Base-by-base conservation (phyloP, 2,888 invertebrate species). In the Drosophila subquinaria region DNA sequence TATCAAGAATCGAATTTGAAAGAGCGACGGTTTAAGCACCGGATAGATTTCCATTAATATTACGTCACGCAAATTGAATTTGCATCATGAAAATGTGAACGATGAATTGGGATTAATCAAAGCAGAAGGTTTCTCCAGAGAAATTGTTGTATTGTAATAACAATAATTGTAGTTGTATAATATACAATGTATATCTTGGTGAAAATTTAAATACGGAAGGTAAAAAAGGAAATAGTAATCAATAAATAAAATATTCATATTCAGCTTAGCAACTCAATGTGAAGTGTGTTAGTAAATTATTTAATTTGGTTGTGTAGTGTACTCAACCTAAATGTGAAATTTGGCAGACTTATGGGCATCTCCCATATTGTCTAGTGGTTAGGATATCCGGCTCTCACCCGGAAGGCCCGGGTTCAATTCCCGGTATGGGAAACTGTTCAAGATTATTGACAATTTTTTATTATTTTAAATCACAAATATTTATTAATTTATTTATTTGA, bases 361-460 rank as follows among this genome's bases (percentile, higher is more conserved):
- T 92, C 92, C 92, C 92, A 92, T 92, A 92, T 92, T 90, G 93
- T 93, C 93, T 92, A 93, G 93, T 93, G 93, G 93, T 90, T 93
- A 93, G 92, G 92, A 93, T 93, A 92, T 90, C 92, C 90, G 92
- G 93, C 93, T 93, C 90, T 92, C 92, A 93, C 92, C 93, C 92
- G 90, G 92, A 90, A 92, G 92, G 95, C 96, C 95, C 96, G 95
- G 96, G 96, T 96, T 96, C 96, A 95, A 96, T 96, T 96, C 95
- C 96, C 96, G 96, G 96, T 96, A 96, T 96, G 96, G 96, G 96
- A 96, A 92, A 15, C 1, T 20, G n/a, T 4, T 8, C 3, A 20
- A 17, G 17, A 17, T 17, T 1, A 17, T 17, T 17, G 17, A 17
- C 17, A 17, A 17, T 17, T 20, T 20, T 20, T 20, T 20, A 20